Evolutionary conservation across 2,888 invertebrate species (phyloP), one percentile per base, ranked within the genome.

Genomic region (Xanthorhoe designata): DNA sequence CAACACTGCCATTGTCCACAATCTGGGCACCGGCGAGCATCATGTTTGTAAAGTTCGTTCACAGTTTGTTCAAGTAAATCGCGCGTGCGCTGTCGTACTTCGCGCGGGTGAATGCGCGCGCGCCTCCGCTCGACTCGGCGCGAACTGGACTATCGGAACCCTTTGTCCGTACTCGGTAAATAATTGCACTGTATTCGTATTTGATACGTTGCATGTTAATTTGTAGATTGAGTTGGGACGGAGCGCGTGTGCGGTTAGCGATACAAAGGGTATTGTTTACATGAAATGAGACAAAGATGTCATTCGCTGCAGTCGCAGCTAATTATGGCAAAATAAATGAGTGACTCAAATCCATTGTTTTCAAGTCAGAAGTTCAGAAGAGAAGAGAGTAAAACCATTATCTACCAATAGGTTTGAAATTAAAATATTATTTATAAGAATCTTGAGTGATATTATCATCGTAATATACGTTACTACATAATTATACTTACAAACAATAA

Each of bases 11-110:
- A 66, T 85, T 80, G 68, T 90, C 86, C 74, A 91, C 86, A 63
- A 93, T 90, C 76, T 91, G 84, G 32, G 90, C 92, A 59, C 93
- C 93, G 69, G 93, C 92, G 75, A 93, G 89, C 88, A 93, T 91
- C 91, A 91, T 92, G 77, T 75, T 69, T 13, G 32, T 45, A 52
- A 51, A 60, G 47, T 80, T 64, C 76, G 71, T 68, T 69, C 76
- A 77, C 75, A 71, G 72, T 73, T 72, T 66, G 71, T 64, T 68
- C 32, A 49, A 63, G 55, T 55, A 69, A 70, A 38, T 63, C 75
- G 82, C 87, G 86, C 90, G 90, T 86, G 84, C 84, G 83, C 81
- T 50, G 75, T 68, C 45, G 57, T 62, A 57, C 45, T 73, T 77
- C 81, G 85, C 87, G 87, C 83, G 76, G 71, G 76, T 72, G 81